Percentiles rank a stretch among this genome's conserved stretches.
Conservation (phyloP, 2,888 invertebrate genomes). For the Apodemia hepburni region DNA sequence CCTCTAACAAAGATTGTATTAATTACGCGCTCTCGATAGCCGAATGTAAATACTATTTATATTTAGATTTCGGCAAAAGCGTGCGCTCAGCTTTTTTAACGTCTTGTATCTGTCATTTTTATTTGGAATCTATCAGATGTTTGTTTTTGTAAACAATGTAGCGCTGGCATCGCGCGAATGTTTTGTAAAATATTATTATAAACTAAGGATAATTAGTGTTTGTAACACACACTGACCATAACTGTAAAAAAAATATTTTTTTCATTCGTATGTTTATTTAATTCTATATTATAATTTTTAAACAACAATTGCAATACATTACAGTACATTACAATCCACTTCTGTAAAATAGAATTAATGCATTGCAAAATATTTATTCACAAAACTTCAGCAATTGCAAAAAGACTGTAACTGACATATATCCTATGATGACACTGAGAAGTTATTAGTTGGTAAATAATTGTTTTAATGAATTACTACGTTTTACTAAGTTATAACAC, state of each 20-base stretch:
- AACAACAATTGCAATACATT: no score
- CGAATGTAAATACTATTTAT: conserved; percentile 74
- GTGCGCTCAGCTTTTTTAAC: conserved; percentile 50
- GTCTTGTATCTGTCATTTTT: conserved; percentile 69
- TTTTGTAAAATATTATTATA: neutral
- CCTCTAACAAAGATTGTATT: conserved; percentile 80
- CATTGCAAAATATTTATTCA: no score
- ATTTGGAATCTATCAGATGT: conserved; percentile 39
- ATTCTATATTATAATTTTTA: no score
- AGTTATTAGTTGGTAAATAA: no score
- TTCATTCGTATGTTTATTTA: no score
- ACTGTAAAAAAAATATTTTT: neutral
- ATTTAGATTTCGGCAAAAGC: conserved; percentile 67
- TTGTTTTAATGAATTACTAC: no score
- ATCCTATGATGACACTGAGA: no score
- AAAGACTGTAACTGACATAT: no score
- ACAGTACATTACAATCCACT: no score
- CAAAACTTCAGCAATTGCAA: no score
- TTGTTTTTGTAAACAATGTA: neutral
- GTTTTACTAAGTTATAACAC: no score
- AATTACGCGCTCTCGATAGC: conserved; percentile 77
- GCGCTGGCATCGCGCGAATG: neutral
- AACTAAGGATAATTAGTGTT: neutral
- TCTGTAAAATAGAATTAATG: no score
- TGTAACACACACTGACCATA: neutral